phyloP scores from a whole-genome alignment of 2,113 vertebrate genomes.

The Tauraco erythrolophus region DNA sequence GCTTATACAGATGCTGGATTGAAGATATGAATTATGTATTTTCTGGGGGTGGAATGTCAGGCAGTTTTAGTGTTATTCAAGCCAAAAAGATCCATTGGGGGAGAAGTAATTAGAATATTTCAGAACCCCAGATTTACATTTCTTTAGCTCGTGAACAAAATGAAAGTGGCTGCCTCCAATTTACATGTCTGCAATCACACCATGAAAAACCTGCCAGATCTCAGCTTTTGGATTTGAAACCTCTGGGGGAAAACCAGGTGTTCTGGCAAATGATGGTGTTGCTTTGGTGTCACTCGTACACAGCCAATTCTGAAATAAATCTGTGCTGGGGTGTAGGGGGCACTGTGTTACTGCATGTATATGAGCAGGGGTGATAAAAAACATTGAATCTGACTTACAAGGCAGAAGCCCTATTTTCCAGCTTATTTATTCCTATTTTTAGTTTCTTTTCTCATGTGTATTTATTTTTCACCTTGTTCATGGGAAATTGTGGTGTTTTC shows the following conservation, averaged over 20 bases:
- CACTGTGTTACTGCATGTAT: not conserved
- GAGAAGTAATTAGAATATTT: conserved; percentile 58
- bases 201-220: conserved; percentile 26
- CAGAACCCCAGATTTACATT: conserved; percentile 56
- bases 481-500: not conserved
- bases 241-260: conserved; percentile 5
- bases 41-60: conserved; percentile 56
- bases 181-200: conserved; percentile 34
- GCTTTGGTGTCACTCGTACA: not conserved
- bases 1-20: conserved; percentile 22
- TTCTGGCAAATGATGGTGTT: not conserved
- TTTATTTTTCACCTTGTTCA: not conserved
- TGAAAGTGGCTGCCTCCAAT: conserved; percentile 35
- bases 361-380: not conserved
- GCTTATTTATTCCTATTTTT: not conserved
- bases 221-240: conserved; percentile 32
- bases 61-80: conserved; percentile 49
- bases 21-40: conserved; percentile 62
- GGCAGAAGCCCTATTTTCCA: not conserved
- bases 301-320: not conserved
- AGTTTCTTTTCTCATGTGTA: not conserved
- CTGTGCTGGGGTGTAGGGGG: not conserved
- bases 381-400: not conserved
- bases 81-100: conserved; percentile 18
- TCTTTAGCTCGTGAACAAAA: conserved; percentile 42